Conservation (phyloP, 2,888 invertebrate genomes). For the Harmothoe impar region DNA sequence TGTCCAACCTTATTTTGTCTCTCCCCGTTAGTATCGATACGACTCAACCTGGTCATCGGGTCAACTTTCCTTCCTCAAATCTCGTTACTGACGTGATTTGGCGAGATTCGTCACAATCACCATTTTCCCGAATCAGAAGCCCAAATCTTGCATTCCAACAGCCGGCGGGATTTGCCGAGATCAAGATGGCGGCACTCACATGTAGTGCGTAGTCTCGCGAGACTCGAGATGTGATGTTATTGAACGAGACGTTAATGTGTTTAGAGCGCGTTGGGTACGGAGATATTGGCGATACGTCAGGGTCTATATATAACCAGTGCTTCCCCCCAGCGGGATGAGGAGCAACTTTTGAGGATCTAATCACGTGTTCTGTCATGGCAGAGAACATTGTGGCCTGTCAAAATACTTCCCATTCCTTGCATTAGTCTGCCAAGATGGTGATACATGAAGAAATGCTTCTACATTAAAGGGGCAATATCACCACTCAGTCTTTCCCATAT, state of each 20-base stretch:
- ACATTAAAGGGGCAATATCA: no score
- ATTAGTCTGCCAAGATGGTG: no score
- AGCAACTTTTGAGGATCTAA: constrained; percentile 1
- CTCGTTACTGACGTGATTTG: background rate
- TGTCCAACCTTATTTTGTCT: background rate
- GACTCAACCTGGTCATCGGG: background rate
- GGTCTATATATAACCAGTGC: background rate
- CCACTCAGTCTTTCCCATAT: no score
- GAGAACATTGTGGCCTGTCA: background rate
- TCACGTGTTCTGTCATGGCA: background rate
- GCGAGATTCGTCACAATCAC: constrained; percentile 14
- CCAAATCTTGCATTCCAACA: background rate
- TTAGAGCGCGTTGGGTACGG: background rate
- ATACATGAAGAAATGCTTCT: no score
- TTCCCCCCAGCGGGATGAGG: background rate
- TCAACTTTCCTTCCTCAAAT: background rate
- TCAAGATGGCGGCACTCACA: background rate
- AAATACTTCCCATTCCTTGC: background rate
- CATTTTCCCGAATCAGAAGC: background rate
- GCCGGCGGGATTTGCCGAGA: background rate
- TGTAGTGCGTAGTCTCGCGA: background rate
- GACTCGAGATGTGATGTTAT: constrained; percentile 11
- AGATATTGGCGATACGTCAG: constrained; percentile 21
- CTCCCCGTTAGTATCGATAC: background rate
- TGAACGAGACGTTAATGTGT: constrained; percentile 7